These are phyloP conservation scores for Nematopogon swammerdamellus DNA, from an alignment of 2,888 invertebrate species.

Conservation along the genomic window DNA sequence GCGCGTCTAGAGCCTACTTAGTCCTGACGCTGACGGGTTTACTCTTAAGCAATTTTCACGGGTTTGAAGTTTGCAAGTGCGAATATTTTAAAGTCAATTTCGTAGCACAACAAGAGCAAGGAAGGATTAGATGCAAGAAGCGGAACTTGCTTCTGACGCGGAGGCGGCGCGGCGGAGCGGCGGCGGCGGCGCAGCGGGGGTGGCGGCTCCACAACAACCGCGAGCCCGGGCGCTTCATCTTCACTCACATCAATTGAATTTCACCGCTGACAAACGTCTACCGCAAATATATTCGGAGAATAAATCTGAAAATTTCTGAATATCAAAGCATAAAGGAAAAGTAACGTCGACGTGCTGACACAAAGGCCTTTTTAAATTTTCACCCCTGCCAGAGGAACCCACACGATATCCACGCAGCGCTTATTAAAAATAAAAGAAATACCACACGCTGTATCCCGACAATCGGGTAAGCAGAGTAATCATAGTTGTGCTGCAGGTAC, in stretches of 20 bases:
- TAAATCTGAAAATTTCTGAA: conserved; percentile 58
- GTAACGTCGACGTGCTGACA: conserved; percentile 47
- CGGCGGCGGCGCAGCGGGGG: too few species aligned
- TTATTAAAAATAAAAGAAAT: background rate
- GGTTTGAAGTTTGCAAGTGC: too few species aligned
- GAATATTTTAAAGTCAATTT: background rate
- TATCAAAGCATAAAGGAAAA: conserved; percentile 49
- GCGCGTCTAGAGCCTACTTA: too few species aligned
- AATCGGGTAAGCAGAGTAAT: too few species aligned
- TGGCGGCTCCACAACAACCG: too few species aligned
- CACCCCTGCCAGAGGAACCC: background rate
- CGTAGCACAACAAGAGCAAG: background rate
- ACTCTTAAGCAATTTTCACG: too few species aligned
- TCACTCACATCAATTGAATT: conserved; percentile 38
- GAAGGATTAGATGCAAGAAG: background rate
- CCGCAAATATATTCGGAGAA: conserved; percentile 57
- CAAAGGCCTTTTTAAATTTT: conserved; percentile 56
- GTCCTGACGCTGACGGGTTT: too few species aligned
- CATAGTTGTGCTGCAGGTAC: too few species aligned
- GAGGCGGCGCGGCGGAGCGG: too few species aligned
- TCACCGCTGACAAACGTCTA: conserved; percentile 51
- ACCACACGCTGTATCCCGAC: too few species aligned
- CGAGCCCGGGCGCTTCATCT: too few species aligned
- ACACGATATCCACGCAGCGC: background rate
- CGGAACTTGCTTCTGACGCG: background rate